A percentile compares a stretch with the other conserved stretches of the same genome.
Evolutionary conservation across 1,140 invertebrate species (phyloP).

Genomic region (Euschistus heros): DNA sequence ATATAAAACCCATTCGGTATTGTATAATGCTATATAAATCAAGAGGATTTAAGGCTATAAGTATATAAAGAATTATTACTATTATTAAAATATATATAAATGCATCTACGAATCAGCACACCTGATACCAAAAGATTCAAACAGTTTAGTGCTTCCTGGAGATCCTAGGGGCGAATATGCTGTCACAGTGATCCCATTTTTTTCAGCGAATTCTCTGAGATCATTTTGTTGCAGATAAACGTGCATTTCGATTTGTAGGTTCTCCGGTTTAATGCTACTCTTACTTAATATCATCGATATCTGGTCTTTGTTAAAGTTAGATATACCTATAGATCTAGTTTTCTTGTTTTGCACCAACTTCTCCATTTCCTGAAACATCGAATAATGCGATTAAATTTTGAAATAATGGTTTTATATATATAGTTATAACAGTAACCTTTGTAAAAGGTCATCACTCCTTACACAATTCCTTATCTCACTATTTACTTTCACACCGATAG

Average conservation of each 20-base stretch:
- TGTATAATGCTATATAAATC: too few relatives aligned
- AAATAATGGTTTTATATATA: too few relatives aligned
- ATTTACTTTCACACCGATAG: too few relatives aligned
- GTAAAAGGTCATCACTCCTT: too few relatives aligned
- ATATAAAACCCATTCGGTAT: too few relatives aligned
- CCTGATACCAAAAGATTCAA: constrained; percentile 6
- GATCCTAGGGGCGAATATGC: constrained; percentile 44
- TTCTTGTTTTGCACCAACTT: constrained; percentile 41
- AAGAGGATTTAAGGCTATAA: too few relatives aligned
- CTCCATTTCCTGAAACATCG: constrained; percentile 41
- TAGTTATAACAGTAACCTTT: too few relatives aligned
- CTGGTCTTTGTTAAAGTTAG: constrained; percentile 34
- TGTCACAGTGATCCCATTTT: constrained; percentile 37
- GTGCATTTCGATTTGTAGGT: constrained; percentile 42
- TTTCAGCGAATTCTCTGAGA: constrained; percentile 37
- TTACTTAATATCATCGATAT: constrained; percentile 30
- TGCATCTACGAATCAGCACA: too few relatives aligned
- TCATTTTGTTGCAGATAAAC: constrained; percentile 41
- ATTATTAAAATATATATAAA: too few relatives aligned
- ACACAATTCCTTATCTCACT: too few relatives aligned
- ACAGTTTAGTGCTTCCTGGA: constrained; percentile 38
- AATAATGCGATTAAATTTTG: too few relatives aligned
- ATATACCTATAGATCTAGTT: constrained; percentile 36
- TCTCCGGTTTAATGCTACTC: constrained; percentile 25
- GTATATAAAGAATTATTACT: too few relatives aligned